Evolutionary conservation across 1,140 invertebrate species (phyloP).

Genomic region (Zophobas morio): DNA sequence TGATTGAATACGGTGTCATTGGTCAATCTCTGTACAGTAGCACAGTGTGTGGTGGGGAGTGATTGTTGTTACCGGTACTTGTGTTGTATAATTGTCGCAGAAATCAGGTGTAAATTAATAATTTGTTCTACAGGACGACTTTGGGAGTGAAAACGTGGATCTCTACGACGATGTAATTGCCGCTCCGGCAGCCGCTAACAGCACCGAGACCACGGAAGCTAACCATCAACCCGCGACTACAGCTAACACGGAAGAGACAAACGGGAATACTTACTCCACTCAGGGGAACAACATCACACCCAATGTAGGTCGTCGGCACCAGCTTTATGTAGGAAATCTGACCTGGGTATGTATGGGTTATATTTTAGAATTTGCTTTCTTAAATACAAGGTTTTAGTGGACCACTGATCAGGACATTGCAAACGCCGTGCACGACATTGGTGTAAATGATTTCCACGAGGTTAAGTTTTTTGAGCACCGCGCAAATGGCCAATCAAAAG

Average conservation of each 20-base stretch:
- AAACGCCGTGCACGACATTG: conserved; percentile 88
- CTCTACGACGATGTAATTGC: conserved; percentile 97
- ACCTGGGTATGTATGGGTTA: conserved; percentile 79
- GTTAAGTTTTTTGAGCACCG: conserved; percentile 99
- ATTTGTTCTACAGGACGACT: conserved; percentile 80
- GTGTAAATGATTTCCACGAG: conserved; percentile 95
- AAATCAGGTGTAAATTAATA: conserved; percentile 8
- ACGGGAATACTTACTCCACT: conserved; percentile 79
- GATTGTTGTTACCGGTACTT: conserved; percentile 30
- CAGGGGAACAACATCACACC: conserved; percentile 79
- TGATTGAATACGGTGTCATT: not conserved
- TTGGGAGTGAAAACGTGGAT: conserved; percentile 89
- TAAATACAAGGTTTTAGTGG: conserved; percentile 80
- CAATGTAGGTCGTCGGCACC: conserved; percentile 84
- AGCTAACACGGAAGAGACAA: conserved; percentile 74
- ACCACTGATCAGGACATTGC: conserved; percentile 97
- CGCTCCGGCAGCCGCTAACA: conserved; percentile 75
- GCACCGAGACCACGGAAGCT: conserved; percentile 69
- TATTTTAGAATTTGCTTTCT: conserved; percentile 43
- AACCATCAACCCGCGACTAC: conserved; percentile 65
- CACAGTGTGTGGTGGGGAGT: not conserved
- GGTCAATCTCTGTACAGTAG: not conserved
- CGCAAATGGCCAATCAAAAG: conserved; percentile 99
- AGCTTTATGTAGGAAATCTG: conserved; percentile 96
- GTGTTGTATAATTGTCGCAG: conserved; percentile 21